Base-by-base conservation (phyloP, 2,113 vertebrate genomes). In the Toxotes jaculatrix region DNA sequence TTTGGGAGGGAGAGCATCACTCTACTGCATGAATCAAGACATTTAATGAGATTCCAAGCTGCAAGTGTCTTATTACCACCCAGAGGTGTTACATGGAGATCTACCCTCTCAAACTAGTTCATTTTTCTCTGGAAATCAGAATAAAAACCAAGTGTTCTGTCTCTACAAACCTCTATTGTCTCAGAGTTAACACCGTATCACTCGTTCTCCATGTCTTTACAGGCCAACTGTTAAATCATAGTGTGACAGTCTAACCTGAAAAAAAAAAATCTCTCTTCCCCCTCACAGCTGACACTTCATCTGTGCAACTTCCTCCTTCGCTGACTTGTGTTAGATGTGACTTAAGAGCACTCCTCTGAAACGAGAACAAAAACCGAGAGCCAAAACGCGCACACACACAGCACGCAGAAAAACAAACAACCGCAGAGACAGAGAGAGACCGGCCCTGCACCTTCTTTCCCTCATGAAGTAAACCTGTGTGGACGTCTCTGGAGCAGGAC, bases 251-350 rank as follows among this genome's bases (percentile, higher is more conserved):
- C 31, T 69, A 68, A 77, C 32, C 13, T 23, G 27, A 21, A 34
- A 40, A 53, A 27, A 27, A n/a, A 65, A 75, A 83, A 3, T 42
- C 74, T 85, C 91, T 93, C 90, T 87, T 79, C 74, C 83, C 36
- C 76, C 69, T 4, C 60, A 43, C 21, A n/a, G 51, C 71, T 62
- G 13, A 47, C 66, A 55, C 57, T 70, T 79, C 83, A 86, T 83
- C 42, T 59, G 19, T 86, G 85, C 74, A 80, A 95, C 95, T 95
- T 95, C 95, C 95, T 95, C 93, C 92, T 95, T 93, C 27, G 16
- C 61, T 8, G 62, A 19, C 62, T 84, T 70, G 62, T 79, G 73
- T 81, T 68, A 42, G 63, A 72, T 62, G 68, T 78, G 56, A 72
- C 74, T 57, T 23, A 3, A 73, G 78, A 66, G 77, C 75, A 12